These are phyloP conservation scores for Fregata magnificens DNA, from an alignment of 2,113 vertebrate species.

Conservation along the genomic window DNA sequence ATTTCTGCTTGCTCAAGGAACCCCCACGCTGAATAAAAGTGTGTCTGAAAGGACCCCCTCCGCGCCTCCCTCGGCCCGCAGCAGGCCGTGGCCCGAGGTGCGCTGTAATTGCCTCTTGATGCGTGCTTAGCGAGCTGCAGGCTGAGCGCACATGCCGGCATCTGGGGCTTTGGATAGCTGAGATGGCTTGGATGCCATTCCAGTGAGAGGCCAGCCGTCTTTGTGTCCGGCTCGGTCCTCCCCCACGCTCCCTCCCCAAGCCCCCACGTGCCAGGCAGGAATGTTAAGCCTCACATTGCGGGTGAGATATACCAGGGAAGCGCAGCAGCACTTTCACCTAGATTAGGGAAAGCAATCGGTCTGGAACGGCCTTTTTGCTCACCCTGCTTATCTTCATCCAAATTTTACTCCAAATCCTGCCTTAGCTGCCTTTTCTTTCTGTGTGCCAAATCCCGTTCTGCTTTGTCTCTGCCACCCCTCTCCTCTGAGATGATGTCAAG, in stretches of 20 bases:
- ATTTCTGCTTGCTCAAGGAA: background rate
- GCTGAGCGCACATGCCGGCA: background rate
- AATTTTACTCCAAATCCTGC: background rate
- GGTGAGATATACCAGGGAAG: slow-evolving; percentile 17
- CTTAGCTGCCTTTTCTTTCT: background rate
- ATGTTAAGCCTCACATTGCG: slow-evolving; percentile 53
- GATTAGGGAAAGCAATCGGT: background rate
- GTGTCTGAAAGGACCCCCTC: background rate
- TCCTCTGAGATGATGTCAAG: background rate
- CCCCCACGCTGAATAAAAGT: background rate
- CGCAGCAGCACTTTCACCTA: slow-evolving; percentile 8
- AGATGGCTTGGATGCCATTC: slow-evolving; percentile 70
- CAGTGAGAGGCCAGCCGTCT: slow-evolving; percentile 42
- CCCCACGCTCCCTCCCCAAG: background rate
- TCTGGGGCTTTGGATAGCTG: slow-evolving; percentile 51
- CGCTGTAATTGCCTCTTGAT: background rate
- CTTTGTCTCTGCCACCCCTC: background rate
- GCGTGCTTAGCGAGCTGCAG: background rate
- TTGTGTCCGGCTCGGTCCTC: slow-evolving; percentile 33
- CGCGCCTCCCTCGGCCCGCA: background rate
- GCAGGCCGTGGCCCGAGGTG: background rate
- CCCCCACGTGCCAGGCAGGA: slow-evolving; percentile 60
- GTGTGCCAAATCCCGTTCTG: background rate
- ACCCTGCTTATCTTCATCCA: background rate
- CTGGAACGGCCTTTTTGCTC: background rate